These are phyloP conservation scores for Lytechinus variegatus DNA, from an alignment of 35 echinoderm and acorn worm genomes.

Conservation along the genomic window DNA sequence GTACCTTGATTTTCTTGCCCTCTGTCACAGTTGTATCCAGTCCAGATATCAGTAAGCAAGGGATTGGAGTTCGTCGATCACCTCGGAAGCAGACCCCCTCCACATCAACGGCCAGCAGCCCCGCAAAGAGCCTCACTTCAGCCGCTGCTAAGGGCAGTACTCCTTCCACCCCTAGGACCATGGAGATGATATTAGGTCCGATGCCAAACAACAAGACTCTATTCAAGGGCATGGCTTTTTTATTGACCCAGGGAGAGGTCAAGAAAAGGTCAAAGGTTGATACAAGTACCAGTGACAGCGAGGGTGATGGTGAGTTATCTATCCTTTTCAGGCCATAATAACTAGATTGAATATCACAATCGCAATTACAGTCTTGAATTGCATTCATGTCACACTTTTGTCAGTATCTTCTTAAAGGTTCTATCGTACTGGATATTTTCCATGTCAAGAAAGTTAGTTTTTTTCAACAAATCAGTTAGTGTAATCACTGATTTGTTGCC, in stretches of 20 bases:
- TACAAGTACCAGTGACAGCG: not conserved
- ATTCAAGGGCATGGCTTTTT: conserved; percentile 75
- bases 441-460: too few relatives aligned
- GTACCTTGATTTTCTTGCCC: too few relatives aligned
- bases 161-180: not conserved
- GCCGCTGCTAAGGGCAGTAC: not conserved
- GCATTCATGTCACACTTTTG: too few relatives aligned
- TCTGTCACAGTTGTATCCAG: conserved; percentile 13
- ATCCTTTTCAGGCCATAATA: not conserved
- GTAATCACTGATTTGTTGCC: too few relatives aligned
- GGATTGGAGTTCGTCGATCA: conserved; percentile 47
- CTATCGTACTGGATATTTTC: too few relatives aligned
- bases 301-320: not conserved
- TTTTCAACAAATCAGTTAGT: too few relatives aligned
- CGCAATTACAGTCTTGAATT: too few relatives aligned
- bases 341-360: too few relatives aligned
- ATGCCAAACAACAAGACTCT: conserved; percentile 68
- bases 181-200: conserved; percentile 48
- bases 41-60: conserved; percentile 50
- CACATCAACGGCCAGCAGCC: not conserved
- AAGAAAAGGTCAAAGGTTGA: not conserved
- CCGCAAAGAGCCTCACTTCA: not conserved
- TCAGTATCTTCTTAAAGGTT: too few relatives aligned
- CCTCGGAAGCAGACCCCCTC: conserved; percentile 54
- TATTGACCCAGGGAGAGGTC: conserved; percentile 69